These are phyloP conservation scores for Harpegnathos saltator DNA, from an alignment of 1,140 invertebrate genomes.

Conservation along the genomic window DNA sequence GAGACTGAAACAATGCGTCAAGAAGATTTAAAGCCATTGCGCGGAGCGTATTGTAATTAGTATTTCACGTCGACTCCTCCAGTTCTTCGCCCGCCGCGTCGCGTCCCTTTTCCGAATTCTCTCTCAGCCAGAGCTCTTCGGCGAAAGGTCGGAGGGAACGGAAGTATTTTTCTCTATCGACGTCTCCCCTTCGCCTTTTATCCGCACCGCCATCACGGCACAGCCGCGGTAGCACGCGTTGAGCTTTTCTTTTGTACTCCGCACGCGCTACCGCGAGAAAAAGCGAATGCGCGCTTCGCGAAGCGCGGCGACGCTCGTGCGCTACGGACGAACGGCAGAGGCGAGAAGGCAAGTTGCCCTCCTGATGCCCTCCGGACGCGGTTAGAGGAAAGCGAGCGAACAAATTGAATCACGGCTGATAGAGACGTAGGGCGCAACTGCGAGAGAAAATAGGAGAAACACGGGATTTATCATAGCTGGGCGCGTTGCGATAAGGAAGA, in stretches of 20 bases:
- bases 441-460: slow-evolving; percentile 9
- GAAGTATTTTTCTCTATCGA: not conserved
- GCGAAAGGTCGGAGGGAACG: not conserved
- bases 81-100: too few species aligned
- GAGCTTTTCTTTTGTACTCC: slow-evolving; percentile 2
- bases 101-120: not conserved
- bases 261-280: not conserved
- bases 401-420: slow-evolving; percentile 48
- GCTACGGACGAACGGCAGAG: too few species aligned
- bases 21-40: slow-evolving; percentile 57
- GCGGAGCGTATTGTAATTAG: slow-evolving; percentile 53
- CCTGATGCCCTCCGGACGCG: not conserved
- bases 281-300: not conserved
- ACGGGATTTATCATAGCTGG: not conserved
- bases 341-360: not conserved
- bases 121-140: too few species aligned
- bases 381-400: slow-evolving; percentile 38
- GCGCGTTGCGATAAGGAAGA: too few species aligned
- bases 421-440: not conserved
- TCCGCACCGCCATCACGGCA: too few species aligned
- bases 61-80: slow-evolving; percentile 38
- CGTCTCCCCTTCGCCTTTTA: not conserved
- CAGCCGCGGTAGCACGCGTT: too few species aligned
- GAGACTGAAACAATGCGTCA: slow-evolving; percentile 56
- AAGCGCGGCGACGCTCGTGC: too few species aligned